These are phyloP conservation scores for Pitangus sulphuratus DNA, from an alignment of 2,797 vertebrate genomes.

Conservation along the genomic window DNA sequence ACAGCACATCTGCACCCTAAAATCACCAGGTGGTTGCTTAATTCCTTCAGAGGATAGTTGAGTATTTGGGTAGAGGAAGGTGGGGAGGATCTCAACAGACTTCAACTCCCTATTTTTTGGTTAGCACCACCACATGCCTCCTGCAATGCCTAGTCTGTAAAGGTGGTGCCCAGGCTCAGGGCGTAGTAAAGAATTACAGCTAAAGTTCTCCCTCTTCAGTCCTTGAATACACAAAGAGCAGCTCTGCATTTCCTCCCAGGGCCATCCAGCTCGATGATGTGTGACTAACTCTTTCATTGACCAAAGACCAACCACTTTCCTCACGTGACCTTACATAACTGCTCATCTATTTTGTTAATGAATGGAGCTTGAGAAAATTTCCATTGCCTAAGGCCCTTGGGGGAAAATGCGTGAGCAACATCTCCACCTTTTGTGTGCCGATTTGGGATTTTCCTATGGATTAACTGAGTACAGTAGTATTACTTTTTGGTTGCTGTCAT, in stretches of 20 bases:
- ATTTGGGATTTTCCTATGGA: constrained; percentile 54
- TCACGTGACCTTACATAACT: constrained; percentile 45
- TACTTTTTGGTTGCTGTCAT: background rate
- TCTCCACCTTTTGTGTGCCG: background rate
- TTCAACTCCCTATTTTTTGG: background rate
- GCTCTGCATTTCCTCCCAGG: background rate
- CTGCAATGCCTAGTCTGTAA: background rate
- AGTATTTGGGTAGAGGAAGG: background rate
- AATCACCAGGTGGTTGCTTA: background rate
- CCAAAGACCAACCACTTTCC: background rate
- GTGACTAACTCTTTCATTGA: constrained; percentile 49
- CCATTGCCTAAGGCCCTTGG: constrained; percentile 40
- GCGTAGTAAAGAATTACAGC: background rate
- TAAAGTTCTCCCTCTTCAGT: background rate
- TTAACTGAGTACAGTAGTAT: constrained; percentile 44
- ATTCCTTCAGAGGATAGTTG: background rate
- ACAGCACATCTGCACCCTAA: background rate
- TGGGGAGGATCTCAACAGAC: background rate
- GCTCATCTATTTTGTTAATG: constrained; percentile 53
- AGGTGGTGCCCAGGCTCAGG: background rate
- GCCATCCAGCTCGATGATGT: background rate
- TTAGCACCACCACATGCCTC: background rate
- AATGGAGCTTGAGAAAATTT: constrained; percentile 69
- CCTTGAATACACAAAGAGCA: background rate
- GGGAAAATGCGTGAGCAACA: background rate